Conservation (phyloP, 2,113 vertebrate species). For the Tenebrosternarchus preto region DNA sequence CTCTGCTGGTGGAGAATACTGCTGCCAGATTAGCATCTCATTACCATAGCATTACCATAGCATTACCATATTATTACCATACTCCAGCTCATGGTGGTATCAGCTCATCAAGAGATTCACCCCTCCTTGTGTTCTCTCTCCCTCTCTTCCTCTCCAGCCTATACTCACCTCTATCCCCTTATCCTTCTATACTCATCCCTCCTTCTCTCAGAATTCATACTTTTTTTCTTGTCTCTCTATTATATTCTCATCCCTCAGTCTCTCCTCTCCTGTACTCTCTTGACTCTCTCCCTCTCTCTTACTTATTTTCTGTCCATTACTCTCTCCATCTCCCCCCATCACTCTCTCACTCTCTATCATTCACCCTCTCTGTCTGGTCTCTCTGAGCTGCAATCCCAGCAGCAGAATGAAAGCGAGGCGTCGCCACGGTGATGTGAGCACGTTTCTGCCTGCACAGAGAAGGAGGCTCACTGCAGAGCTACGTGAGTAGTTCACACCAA, state of each 20-base stretch:
- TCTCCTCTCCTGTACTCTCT: conserved; percentile 23
- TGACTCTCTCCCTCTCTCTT: not conserved
- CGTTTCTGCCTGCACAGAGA: conserved; percentile 49
- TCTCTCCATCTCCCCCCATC: not conserved
- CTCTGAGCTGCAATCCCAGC: conserved; percentile 23
- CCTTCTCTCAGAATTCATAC: not conserved
- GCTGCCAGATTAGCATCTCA: conserved; percentile 73
- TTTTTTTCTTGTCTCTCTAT: not conserved
- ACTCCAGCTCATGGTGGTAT: conserved; percentile 66
- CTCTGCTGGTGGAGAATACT: conserved; percentile 71
- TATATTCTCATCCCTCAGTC: not conserved
- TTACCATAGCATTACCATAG: conserved; percentile 76
- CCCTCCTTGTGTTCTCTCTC: not conserved
- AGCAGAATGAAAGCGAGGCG: conserved; percentile 47
- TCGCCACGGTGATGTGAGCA: conserved; percentile 42
- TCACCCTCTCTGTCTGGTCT: conserved; percentile 17
- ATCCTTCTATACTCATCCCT: not conserved
- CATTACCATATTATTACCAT: conserved; percentile 63
- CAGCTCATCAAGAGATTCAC: conserved; percentile 61
- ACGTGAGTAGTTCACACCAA: conserved; percentile 47
- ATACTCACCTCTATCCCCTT: not conserved
- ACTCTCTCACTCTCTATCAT: conserved; percentile 24
- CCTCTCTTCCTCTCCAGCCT: not conserved
- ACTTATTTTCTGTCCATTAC: not conserved
- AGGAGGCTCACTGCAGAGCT: conserved; percentile 57